Evolutionary conservation across 92 coral and sea anemone species (phyloP).

Genomic region (Paragorgia papillata): DNA sequence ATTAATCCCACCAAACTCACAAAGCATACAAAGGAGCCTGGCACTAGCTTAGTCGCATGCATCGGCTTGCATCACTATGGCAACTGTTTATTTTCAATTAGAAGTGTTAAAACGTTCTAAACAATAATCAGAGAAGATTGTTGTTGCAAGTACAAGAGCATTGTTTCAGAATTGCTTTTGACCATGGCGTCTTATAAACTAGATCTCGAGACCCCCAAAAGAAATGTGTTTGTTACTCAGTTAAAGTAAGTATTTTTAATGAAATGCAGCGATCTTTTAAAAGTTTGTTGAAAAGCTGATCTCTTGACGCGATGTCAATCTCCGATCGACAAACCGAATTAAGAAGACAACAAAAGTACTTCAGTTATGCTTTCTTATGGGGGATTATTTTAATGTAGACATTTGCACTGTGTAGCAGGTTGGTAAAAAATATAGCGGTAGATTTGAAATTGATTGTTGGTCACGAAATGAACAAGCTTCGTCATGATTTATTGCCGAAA

Average conservation of each 20-base stretch:
- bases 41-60: conserved; percentile 4
- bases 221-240: conserved; percentile 94
- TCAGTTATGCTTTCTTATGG: too few relatives aligned
- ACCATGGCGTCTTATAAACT: conserved; percentile 33
- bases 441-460: too few relatives aligned
- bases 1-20: not conserved
- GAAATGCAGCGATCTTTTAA: not conserved
- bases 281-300: not conserved
- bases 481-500: too few relatives aligned
- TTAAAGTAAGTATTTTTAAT: conserved; percentile 61
- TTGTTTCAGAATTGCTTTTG: too few relatives aligned
- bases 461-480: too few relatives aligned
- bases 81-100: conserved; percentile 35
- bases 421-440: too few relatives aligned
- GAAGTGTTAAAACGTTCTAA: conserved; percentile 15
- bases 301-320: not conserved
- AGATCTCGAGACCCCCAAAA: conserved; percentile 78
- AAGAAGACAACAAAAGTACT: too few relatives aligned
- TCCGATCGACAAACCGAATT: too few relatives aligned
- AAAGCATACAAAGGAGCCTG: conserved; percentile 1
- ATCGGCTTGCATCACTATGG: not conserved
- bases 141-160: too few relatives aligned
- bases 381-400: too few relatives aligned
- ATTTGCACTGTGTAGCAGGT: too few relatives aligned
- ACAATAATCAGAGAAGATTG: not conserved